A percentile compares a stretch with the other conserved stretches of the same genome.
phyloP scores from a whole-genome alignment of 2,113 vertebrate species.

The Ptilorrhoa leucosticta region DNA sequence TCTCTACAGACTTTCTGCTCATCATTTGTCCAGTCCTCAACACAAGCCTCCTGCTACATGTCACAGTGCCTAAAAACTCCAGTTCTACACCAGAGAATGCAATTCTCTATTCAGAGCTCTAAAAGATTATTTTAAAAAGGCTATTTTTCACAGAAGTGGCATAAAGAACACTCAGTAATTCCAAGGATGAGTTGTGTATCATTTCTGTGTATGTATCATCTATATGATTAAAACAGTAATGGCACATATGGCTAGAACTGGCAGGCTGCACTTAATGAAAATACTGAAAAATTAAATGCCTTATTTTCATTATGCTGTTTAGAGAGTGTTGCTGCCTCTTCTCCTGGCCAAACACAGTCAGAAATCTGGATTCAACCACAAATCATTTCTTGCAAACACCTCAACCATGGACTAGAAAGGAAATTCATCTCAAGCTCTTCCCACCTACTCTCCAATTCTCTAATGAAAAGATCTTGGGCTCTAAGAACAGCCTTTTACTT shows the following conservation, averaged over 20 bases:
- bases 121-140: background rate
- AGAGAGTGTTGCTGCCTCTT: background rate
- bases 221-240: background rate
- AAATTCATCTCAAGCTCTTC: conserved; percentile 21
- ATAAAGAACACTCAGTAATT: background rate
- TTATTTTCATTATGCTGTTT: background rate
- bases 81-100: background rate
- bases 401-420: background rate
- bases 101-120: background rate
- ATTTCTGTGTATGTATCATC: background rate
- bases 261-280: background rate
- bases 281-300: background rate
- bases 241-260: background rate
- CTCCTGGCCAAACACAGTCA: background rate
- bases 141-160: background rate
- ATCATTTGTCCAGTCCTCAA: background rate
- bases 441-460: background rate
- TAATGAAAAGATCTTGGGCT: conserved; percentile 17
- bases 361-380: conserved; percentile 26
- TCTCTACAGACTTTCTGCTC: background rate
- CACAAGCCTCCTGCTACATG: background rate
- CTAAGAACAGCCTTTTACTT: background rate
- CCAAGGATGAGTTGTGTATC: background rate
- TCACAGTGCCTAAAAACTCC: background rate
- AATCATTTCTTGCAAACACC: conserved; percentile 30